Evolutionary conservation across 2,888 invertebrate genomes (phyloP).

Genomic region (Trachelus tabidus): DNA sequence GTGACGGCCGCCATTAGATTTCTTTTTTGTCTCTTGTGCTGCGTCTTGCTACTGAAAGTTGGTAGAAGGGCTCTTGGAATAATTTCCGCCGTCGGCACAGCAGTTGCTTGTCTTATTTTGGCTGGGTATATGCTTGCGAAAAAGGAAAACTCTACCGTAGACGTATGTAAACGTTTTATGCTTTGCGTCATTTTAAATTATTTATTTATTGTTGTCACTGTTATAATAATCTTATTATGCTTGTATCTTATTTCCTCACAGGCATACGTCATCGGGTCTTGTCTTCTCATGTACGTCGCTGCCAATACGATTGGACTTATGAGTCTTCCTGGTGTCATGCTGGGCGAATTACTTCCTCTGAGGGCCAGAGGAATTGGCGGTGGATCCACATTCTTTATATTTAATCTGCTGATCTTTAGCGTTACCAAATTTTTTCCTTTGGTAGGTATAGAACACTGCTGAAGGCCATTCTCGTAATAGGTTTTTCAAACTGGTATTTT

Average conservation of each 20-base stretch:
- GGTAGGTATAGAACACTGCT: conserved; percentile 58
- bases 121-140: conserved; percentile 68
- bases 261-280: conserved; percentile 64
- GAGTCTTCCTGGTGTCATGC: conserved; percentile 80
- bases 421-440: conserved; percentile 79
- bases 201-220: background rate
- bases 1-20: conserved; percentile 77
- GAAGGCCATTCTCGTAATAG: background rate
- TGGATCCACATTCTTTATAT: conserved; percentile 78
- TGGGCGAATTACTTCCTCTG: conserved; percentile 80
- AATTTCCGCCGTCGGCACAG: conserved; percentile 76
- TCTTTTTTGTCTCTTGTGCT: conserved; percentile 74
- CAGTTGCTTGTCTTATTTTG: conserved; percentile 73
- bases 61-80: conserved; percentile 76
- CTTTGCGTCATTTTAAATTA: background rate
- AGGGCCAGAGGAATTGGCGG: conserved; percentile 80
- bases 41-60: conserved; percentile 73
- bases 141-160: conserved; percentile 54
- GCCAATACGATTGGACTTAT: conserved; percentile 81
- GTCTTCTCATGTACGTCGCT: conserved; percentile 77
- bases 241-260: conserved; percentile 16
- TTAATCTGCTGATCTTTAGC: conserved; percentile 76
- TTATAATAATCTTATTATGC: background rate
- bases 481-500: background rate
- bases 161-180: conserved; percentile 33